Evolutionary conservation across 2,113 vertebrate species (phyloP), one percentile per base, ranked within the genome.

Genomic region (Colinus virginianus): DNA sequence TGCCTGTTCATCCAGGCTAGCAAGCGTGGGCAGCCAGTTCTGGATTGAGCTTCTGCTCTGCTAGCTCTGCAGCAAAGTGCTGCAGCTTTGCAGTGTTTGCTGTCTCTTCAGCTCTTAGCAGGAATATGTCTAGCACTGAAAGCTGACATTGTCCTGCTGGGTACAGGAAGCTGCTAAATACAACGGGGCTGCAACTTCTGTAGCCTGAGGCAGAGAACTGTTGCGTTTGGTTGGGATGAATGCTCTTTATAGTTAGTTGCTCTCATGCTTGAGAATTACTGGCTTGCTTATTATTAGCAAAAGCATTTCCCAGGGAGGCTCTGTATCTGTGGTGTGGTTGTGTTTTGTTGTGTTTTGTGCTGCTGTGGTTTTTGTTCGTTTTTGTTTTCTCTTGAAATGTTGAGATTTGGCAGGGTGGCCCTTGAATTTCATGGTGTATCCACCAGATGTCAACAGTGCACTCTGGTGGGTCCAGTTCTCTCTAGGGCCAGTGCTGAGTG

Each of bases 401-500:
- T n/a, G 62, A 45, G 20, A 38, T 32, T 28, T 67, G 51, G 4
- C n/a, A 64, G 42, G 15, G 13, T 43, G 72, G 88, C 88, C 38
- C 76, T 66, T 82, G 48, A 84, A 22, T 84, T 88, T 42, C 72
- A 0, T 64, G 77, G 15, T 67, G 46, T 96, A 88, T 96, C 96
- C 96, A 96, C 5, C 93, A 96, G 96, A 78, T 96, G 96, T 95
- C 96, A 83, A 94, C 85, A 90, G 95, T n/a, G 93, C 85, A 7
- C 96, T 86, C 40, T 6, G 46, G 21, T 22, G 28, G 48, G 51
- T 46, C 48, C 40, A 15, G n/a, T 22, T 69, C 58, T 45, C 22
- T 34, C 30, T 21, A 1, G 2, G n/a, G 6, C 45, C 2, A 7
- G 3, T 3, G 58, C 11, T 25, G 38, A 28, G 6, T 9, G 62